phyloP scores from a whole-genome alignment of 2,113 vertebrate species.

The Epinephelus lanceolatus region DNA sequence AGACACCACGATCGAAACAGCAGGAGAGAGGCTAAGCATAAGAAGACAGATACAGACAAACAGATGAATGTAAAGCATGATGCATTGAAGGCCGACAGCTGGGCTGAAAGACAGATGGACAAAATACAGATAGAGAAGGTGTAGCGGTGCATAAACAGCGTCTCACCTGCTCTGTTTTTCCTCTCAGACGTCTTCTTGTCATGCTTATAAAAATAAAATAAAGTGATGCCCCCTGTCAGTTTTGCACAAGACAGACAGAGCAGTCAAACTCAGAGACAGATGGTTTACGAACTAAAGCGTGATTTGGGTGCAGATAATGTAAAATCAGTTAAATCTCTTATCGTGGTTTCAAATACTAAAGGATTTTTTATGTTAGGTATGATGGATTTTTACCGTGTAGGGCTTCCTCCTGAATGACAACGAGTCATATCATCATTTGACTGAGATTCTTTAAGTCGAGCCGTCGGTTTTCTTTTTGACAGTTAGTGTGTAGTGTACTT shows the following conservation, averaged over 20 bases:
- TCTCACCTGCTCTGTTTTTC: neutral
- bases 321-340: slow-evolving; percentile 15
- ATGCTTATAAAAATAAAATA: neutral
- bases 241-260: neutral
- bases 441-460: no score
- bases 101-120: slow-evolving; percentile 27
- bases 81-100: slow-evolving; percentile 12
- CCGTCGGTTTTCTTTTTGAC: no score
- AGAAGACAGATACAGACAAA: neutral
- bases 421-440: no score
- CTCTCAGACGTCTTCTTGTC: neutral
- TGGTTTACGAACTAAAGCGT: slow-evolving; percentile 12
- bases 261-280: slow-evolving; percentile 1
- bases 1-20: neutral
- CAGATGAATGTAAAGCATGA: slow-evolving; percentile 4
- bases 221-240: slow-evolving; percentile 1
- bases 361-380: no score
- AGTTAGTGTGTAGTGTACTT: no score
- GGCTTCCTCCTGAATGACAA: no score
- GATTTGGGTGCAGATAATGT: neutral
- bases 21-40: neutral
- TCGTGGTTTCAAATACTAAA: neutral
- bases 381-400: no score
- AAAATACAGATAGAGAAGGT: neutral
- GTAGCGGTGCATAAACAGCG: neutral